These are phyloP conservation scores for Drosophila bipectinata DNA, from an alignment of 1,140 invertebrate species.

Conservation along the genomic window DNA sequence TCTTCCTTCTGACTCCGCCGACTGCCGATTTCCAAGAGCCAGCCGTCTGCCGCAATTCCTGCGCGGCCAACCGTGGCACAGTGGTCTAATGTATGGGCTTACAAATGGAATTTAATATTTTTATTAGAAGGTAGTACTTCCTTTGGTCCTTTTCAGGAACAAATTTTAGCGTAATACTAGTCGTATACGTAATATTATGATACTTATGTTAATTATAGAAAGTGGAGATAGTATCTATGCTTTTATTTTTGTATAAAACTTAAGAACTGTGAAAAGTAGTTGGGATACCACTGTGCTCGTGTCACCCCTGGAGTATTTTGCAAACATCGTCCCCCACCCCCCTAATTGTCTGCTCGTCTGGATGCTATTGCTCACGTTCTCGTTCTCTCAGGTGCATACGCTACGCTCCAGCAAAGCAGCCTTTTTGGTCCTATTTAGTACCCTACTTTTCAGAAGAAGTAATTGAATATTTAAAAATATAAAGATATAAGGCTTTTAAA, in stretches of 20 bases:
- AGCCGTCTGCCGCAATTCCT: conserved; percentile 43
- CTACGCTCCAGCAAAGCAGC: conserved; percentile 37
- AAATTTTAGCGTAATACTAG: not conserved
- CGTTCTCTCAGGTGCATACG: conserved; percentile 45
- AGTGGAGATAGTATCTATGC: no score
- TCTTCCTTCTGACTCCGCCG: conserved; percentile 20
- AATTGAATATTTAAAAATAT: not conserved
- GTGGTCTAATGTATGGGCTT: not conserved
- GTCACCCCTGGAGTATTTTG: conserved; percentile 23
- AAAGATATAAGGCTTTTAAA: no score
- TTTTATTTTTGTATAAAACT: no score
- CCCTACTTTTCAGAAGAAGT: conserved; percentile 6
- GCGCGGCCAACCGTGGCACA: conserved; percentile 39
- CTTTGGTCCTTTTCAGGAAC: not conserved
- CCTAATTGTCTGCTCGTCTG: conserved; percentile 57
- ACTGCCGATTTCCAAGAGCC: conserved; percentile 11
- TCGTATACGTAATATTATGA: conserved; percentile 19
- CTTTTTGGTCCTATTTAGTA: conserved; percentile 2
- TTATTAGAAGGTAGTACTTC: no score
- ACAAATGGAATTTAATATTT: not conserved
- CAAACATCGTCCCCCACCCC: conserved; percentile 10
- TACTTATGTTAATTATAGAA: no score
- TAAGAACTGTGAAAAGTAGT: not conserved
- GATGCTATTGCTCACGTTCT: conserved; percentile 62
- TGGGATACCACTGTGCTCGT: conserved; percentile 34